Evolutionary conservation across 2,888 invertebrate species (phyloP).

Genomic region (Tetranychus piercei): DNA sequence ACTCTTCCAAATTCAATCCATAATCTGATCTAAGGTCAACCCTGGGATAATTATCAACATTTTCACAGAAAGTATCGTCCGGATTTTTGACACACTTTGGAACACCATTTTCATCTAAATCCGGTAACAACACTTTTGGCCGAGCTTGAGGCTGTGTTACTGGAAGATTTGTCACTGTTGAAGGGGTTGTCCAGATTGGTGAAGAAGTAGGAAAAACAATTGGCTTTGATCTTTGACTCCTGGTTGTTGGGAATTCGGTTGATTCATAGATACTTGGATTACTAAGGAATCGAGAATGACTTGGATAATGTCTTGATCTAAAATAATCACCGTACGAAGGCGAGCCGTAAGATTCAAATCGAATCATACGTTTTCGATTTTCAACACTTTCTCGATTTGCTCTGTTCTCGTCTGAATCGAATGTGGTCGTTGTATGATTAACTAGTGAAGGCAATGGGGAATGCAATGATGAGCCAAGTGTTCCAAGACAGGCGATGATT

Average conservation of each 20-base stretch:
- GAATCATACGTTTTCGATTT: no score
- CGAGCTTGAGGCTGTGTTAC: not conserved
- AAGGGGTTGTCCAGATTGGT: not conserved
- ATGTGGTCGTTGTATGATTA: no score
- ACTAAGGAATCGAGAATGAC: no score
- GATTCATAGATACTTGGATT: no score
- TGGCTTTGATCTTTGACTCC: not conserved
- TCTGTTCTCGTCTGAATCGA: no score
- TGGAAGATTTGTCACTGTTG: not conserved
- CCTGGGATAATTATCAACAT: slow-evolving; percentile 24
- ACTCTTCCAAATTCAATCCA: slow-evolving; percentile 20
- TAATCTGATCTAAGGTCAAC: slow-evolving; percentile 13
- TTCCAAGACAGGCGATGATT: no score
- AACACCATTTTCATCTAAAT: slow-evolving; percentile 15
- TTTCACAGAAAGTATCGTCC: slow-evolving; percentile 25
- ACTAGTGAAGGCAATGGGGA: no score
- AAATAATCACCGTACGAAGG: no score
- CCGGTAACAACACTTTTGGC: slow-evolving; percentile 6
- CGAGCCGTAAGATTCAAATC: no score
- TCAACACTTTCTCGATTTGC: no score
- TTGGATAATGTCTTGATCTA: no score
- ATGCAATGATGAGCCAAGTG: no score
- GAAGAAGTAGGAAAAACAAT: not conserved
- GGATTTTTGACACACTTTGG: slow-evolving; percentile 18
- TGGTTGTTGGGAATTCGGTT: not conserved